Conservation (phyloP, 2,113 vertebrate genomes). For the Strix aluco region DNA sequence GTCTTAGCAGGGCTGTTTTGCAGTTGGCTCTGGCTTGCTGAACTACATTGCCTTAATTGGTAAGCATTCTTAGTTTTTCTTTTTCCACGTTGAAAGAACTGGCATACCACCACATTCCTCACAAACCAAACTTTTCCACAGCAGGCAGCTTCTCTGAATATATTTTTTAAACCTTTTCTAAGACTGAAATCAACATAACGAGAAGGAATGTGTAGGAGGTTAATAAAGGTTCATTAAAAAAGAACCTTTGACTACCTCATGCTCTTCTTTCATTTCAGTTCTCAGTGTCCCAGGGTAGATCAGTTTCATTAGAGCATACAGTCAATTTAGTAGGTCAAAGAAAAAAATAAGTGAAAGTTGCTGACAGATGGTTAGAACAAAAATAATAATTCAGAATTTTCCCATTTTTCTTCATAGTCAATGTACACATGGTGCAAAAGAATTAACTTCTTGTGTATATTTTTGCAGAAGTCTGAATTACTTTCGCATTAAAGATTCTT, state of each 20-base stretch:
- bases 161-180: not conserved
- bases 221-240: conserved; percentile 36
- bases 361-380: not conserved
- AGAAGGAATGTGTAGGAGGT: not conserved
- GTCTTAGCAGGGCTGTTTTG: not conserved
- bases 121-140: not conserved
- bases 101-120: conserved; percentile 1
- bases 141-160: not conserved
- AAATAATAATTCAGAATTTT: not conserved
- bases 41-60: conserved; percentile 22
- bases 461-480: not conserved
- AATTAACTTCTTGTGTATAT: not conserved
- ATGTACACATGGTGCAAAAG: not conserved
- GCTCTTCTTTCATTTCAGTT: not conserved
- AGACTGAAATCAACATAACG: conserved; percentile 8
- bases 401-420: not conserved
- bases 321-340: not conserved
- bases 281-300: not conserved
- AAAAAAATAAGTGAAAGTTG: not conserved
- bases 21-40: not conserved
- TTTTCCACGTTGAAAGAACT: not conserved
- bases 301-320: not conserved
- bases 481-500: not conserved
- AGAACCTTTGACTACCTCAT: not conserved
- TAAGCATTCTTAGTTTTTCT: conserved; percentile 5